These are phyloP conservation scores for Recurvirostra avosetta DNA, from an alignment of 2,113 vertebrate genomes.

Conservation along the genomic window DNA sequence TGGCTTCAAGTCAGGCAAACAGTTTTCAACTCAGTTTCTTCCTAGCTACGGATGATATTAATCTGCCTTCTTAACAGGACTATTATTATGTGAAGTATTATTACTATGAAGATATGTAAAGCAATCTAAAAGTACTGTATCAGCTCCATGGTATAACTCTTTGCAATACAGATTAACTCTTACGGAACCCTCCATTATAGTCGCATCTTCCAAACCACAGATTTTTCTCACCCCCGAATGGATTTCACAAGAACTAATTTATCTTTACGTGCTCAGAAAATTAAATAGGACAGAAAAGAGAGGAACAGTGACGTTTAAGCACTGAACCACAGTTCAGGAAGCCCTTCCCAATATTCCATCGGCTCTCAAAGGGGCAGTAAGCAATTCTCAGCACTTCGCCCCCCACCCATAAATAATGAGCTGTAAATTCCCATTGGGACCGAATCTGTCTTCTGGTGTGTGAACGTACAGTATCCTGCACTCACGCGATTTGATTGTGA, in stretches of 20 bases:
- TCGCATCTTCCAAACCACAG: background rate
- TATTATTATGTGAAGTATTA: constrained; percentile 14
- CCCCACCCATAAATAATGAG: background rate
- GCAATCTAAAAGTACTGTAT: background rate
- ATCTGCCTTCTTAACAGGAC: background rate
- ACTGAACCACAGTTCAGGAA: background rate
- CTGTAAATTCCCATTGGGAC: background rate
- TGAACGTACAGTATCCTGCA: background rate
- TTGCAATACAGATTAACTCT: background rate
- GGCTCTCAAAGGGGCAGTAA: background rate
- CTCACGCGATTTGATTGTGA: background rate
- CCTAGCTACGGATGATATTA: background rate
- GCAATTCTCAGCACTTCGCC: background rate
- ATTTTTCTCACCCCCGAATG: background rate
- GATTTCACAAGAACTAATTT: background rate
- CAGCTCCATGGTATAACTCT: background rate
- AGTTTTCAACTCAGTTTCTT: background rate
- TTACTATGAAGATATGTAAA: background rate
- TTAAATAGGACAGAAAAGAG: background rate
- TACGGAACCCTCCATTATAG: background rate
- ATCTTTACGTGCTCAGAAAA: background rate
- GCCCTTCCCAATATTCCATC: background rate
- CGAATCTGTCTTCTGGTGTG: background rate
- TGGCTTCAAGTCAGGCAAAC: background rate
- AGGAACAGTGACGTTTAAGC: background rate